Evolutionary conservation across 1,140 invertebrate genomes (phyloP), one percentile per base, ranked within the genome.

Genomic region (Chironomus tepperi): DNA sequence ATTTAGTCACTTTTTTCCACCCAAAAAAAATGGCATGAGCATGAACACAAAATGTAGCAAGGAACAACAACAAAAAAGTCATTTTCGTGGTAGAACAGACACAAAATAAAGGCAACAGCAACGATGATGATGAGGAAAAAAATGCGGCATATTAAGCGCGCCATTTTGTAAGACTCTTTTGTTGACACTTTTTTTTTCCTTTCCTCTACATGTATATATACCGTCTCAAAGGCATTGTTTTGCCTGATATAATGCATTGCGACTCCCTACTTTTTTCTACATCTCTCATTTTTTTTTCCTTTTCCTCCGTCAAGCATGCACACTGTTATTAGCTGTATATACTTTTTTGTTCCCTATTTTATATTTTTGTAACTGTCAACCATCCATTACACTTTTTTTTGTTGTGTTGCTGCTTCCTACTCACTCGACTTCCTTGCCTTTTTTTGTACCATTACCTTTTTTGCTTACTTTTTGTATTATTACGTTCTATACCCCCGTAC

Each of bases 161-260:
- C 65, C 65, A 70, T 70, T 70, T 70, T 70, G 65, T 18, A 70
- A 70, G 9, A n/a, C 9, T 70, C 65, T 70, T 70, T 70, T 70
- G 65, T 70, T 70, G 65, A 70, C 65, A 70, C 65, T 70, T 70
- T 70, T 16, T 67, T 67, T 70, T 16, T 70, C 24, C 24, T 34
- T 5, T 34, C n/a, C 24, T 34, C 24, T 34, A 34, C 24, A 34
- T 34, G 2, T 34, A 34, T 34, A 34, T 34, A 34, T 34, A 34
- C 24, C 24, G 24, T 34, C 24, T 34, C 24, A 34, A 34, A 34
- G 24, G 16, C 18, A 18, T 21, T 18, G 65, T 19, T 57, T 57
- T 57, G 47, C 47, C 16, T 21, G 65, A n/a, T 21, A 70, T 70
- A 18, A 10, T 70, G 65, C 16, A 70, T 8, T 18, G 9, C 16